These are phyloP conservation scores for Cyclina sinensis DNA, from an alignment of 1,140 invertebrate species.

Conservation along the genomic window DNA sequence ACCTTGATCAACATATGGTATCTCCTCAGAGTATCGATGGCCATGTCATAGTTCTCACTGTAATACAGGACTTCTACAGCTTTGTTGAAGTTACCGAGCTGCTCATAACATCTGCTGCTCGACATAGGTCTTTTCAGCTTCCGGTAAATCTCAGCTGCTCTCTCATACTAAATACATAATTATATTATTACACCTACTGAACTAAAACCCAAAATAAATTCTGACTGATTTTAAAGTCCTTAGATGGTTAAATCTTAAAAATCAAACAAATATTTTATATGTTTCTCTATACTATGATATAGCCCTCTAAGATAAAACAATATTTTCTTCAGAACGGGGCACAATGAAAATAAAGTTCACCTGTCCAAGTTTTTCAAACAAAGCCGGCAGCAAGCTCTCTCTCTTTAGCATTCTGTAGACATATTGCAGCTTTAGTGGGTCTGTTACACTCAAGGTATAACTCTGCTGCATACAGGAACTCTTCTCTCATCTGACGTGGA, in stretches of 20 bases:
- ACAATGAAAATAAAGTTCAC: conserved; percentile 68
- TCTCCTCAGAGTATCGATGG: conserved; percentile 67
- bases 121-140: conserved; percentile 6
- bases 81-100: conserved; percentile 54
- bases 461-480: conserved; percentile 77
- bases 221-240: too few relatives aligned
- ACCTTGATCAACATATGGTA: conserved; percentile 63
- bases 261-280: too few relatives aligned
- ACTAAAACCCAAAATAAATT: too few relatives aligned
- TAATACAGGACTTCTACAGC: conserved; percentile 63
- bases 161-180: conserved; percentile 52
- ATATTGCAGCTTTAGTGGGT: conserved; percentile 76
- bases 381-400: conserved; percentile 73
- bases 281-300: too few relatives aligned
- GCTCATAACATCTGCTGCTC: conserved; percentile 66
- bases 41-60: conserved; percentile 64
- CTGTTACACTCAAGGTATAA: conserved; percentile 78
- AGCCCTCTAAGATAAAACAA: too few relatives aligned
- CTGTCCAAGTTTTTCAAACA: conserved; percentile 81
- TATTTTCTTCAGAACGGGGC: too few relatives aligned
- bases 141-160: conserved; percentile 63
- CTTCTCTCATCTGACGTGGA: conserved; percentile 76
- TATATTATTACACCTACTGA: too few relatives aligned
- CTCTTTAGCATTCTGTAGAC: conserved; percentile 81
- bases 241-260: too few relatives aligned